Evolutionary conservation across 2,113 vertebrate species (phyloP).

Genomic region (Acrocephalus arundinaceus): DNA sequence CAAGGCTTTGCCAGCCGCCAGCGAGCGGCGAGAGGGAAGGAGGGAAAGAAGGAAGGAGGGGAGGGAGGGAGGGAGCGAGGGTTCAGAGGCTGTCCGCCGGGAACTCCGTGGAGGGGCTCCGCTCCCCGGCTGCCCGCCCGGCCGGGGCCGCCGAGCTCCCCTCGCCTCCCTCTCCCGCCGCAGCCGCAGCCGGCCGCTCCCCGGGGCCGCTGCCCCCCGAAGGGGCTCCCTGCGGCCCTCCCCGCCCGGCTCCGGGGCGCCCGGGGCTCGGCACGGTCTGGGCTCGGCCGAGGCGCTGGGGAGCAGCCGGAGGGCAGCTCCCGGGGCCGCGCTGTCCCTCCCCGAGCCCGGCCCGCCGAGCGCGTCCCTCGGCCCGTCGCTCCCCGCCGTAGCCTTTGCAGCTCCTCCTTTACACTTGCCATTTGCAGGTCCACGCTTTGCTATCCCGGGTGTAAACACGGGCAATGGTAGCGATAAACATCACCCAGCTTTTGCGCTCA

Average conservation of each 20-base stretch:
- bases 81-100: neutral
- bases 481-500: neutral
- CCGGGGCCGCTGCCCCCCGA: neutral
- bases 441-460: accelerated
- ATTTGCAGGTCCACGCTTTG: neutral
- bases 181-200: neutral
- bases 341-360: neutral
- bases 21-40: neutral
- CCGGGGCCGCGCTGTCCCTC: neutral
- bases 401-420: neutral
- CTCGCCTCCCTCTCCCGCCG: neutral
- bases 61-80: neutral
- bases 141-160: neutral
- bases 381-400: neutral
- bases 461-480: accelerated
- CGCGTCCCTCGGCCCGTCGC: neutral
- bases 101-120: neutral
- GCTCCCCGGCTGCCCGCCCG: neutral
- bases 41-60: neutral
- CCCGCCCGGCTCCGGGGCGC: neutral
- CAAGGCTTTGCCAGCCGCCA: neutral
- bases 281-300: neutral
- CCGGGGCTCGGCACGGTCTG: neutral
- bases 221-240: neutral
- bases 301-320: neutral